Conservation (phyloP, 1,140 invertebrate genomes). For the Tetranychus cinnabarinus region DNA sequence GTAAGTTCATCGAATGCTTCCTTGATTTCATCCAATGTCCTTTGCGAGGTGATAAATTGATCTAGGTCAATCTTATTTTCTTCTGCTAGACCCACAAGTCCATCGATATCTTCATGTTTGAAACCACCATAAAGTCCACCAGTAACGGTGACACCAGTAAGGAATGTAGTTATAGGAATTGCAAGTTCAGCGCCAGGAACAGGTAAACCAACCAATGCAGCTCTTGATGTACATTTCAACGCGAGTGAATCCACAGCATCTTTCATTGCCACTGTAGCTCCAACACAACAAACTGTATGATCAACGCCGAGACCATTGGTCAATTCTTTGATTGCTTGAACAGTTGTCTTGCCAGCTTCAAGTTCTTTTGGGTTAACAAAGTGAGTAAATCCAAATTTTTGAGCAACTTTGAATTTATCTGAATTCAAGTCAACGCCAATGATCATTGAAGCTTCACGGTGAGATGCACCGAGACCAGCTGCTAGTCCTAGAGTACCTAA, state of each 20-base stretch:
- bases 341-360: constrained; percentile 39
- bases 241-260: constrained; percentile 83
- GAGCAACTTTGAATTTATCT: constrained; percentile 59
- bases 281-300: constrained; percentile 96
- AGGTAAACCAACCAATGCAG: constrained; percentile 57
- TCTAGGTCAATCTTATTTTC: background rate
- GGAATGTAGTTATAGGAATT: background rate
- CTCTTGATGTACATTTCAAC: constrained; percentile 65
- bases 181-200: background rate
- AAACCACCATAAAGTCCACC: background rate
- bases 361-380: constrained; percentile 57
- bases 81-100: background rate
- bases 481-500: constrained; percentile 86
- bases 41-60: background rate
- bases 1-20: background rate
- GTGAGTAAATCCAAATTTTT: constrained; percentile 68
- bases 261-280: constrained; percentile 84
- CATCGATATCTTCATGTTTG: background rate
- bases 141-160: background rate
- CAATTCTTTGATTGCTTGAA: constrained; percentile 64
- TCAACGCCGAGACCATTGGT: constrained; percentile 80
- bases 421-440: constrained; percentile 84
- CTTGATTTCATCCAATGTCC: background rate
- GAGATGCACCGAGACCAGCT: constrained; percentile 65
- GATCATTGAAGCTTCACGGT: constrained; percentile 64